Evolutionary conservation across 2,113 vertebrate genomes (phyloP), one percentile per base, ranked within the genome.

Genomic region (Solenodon paradoxus): DNA sequence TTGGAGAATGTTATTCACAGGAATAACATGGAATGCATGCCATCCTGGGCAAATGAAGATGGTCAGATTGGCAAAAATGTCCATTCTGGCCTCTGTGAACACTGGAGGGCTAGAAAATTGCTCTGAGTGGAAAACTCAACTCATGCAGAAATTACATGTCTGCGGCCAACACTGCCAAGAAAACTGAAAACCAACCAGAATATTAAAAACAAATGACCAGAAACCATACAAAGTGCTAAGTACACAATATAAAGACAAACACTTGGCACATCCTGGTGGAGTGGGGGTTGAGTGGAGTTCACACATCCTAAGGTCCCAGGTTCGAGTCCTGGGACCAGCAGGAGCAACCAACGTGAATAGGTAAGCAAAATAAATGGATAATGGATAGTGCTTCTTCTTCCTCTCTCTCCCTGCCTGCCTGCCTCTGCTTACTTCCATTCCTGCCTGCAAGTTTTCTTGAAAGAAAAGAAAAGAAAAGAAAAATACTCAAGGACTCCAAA

Each of bases 221-320:
- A 98, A 98, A 98, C 98, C 96, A 97, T 96, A 97, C 95, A 98
- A 97, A 98, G 97, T 96, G 97, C 97, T 98, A n/a, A n/a, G n/a
- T n/a, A n/a, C n/a, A n/a, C n/a, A n/a, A n/a, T n/a, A n/a, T n/a
- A n/a, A n/a, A n/a, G n/a, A n/a, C n/a, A n/a, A n/a, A n/a, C n/a
- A n/a, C n/a, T n/a, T n/a, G n/a, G n/a, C n/a, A n/a, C n/a, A n/a
- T n/a, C n/a, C n/a, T n/a, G n/a, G n/a, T n/a, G n/a, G n/a, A n/a
- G n/a, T n/a, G n/a, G n/a, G n/a, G n/a, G n/a, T n/a, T n/a, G n/a
- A n/a, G n/a, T n/a, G n/a, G n/a, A n/a, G n/a, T n/a, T n/a, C n/a
- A n/a, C n/a, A n/a, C n/a, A n/a, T n/a, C n/a, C n/a, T n/a, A n/a
- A n/a, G n/a, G n/a, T n/a, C n/a, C n/a, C n/a, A n/a, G n/a, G n/a